Evolutionary conservation across 1,140 invertebrate species (phyloP), one percentile per base, ranked within the genome.

Genomic region (Helicoverpa zea): DNA sequence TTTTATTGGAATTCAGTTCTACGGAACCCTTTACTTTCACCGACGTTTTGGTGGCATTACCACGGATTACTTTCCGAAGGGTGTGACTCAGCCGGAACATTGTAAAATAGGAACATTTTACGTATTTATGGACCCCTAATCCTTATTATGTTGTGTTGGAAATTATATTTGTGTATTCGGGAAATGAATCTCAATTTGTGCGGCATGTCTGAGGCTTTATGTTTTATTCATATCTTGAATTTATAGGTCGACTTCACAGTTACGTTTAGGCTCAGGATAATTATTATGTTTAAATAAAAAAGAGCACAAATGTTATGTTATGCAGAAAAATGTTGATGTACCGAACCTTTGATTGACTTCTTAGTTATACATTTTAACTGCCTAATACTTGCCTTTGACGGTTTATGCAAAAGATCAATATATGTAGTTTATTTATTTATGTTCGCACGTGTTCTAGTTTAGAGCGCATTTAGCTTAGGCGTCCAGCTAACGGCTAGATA

Each of bases 1-100:
- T 92, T 91, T 91, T 91, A 93, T 93, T 91, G 87, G 90, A 88
- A 91, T 92, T 92, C 92, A 92, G 88, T 88, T 84, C 84, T 89
- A 83, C 79, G 81, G 86, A 91, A 91, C 90, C 91, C 91, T 90
- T 93, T 91, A 86, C 82, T 82, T 86, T 87, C 86, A 84, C 88
- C 86, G 82, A 83, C 86, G 84, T 90, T 91, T 88, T 87, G 82
- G 82, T 79, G 59, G 88, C 82, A 85, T 92, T 91, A 88, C 83
- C 29, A 80, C 75, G 87, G 91, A 90, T 90, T 90, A 91, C 76
- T 66, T 66, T 23, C 49, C 49, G 59, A 80, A 80, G 79, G 79
- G 79, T 74, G 72, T 63, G 58, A 58, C 16, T 52, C 52, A 66
- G 52, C 66, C 68, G 68, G 43, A 63, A 80, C 54, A 80, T 73